Evolutionary conservation across 2,113 vertebrate species (phyloP).

Genomic region (Tiliqua scincoides): DNA sequence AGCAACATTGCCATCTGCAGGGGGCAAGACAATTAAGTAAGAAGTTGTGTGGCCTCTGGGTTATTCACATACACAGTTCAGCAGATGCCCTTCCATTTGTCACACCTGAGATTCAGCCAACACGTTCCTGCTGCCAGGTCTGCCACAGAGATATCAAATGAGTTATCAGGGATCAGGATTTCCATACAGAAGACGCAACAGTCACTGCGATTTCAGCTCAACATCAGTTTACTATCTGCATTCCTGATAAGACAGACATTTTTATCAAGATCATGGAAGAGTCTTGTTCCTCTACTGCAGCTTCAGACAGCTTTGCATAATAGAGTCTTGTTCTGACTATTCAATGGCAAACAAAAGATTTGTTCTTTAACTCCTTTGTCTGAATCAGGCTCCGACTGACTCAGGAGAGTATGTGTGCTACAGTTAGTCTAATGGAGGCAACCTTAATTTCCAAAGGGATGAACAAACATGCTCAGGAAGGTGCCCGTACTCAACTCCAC

Average conservation of each 20-base stretch:
- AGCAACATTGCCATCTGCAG: constrained; percentile 96
- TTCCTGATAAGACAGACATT: neutral
- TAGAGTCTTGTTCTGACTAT: neutral
- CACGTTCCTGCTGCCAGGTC: neutral
- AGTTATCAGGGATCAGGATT: neutral
- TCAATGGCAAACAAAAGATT: neutral
- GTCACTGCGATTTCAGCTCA: neutral
- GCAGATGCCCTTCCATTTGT: neutral
- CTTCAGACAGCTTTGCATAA: neutral
- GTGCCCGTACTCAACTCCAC: neutral
- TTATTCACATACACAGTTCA: neutral
- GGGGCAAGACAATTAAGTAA: neutral
- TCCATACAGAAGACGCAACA: no score
- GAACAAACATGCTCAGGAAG: neutral
- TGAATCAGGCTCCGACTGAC: neutral
- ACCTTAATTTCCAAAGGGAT: neutral
- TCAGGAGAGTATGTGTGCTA: neutral
- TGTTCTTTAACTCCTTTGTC: neutral
- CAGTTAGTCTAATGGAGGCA: no score
- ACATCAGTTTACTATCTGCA: neutral
- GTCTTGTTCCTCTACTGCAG: neutral
- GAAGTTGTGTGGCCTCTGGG: neutral
- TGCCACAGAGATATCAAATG: neutral
- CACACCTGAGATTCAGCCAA: neutral
- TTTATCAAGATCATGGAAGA: neutral